Evolutionary conservation across 2,888 invertebrate genomes (phyloP), one percentile per base, ranked within the genome.

Genomic region (Ischnus inquisitorius): DNA sequence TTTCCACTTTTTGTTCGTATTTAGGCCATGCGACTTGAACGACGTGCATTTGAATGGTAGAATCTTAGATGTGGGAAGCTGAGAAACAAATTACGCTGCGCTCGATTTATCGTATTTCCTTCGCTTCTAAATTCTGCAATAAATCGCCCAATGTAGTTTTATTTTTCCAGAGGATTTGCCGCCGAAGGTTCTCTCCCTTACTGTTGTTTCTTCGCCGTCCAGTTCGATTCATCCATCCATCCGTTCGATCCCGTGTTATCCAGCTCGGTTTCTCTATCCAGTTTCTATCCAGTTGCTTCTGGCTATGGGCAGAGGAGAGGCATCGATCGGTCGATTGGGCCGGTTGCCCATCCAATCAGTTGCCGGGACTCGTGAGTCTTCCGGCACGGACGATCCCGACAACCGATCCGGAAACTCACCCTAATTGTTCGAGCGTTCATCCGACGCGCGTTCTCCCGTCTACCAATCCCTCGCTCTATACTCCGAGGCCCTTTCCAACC

Each of bases 321-420:
- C 78, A 87, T 86, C 86, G 84, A 87, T 87, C 84, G 85, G 79
- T 76, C 85, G 77, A 87, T 87, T 86, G 86, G 85, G 85, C 85
- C 85, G 82, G 83, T 81, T 84, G 87, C 85, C 87, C 86, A 86
- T 86, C 85, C 86, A 87, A 87, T 87, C 86, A 86, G 83, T 85
- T 83, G 79, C 79, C 72, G 60, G 76, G 86, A 86, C 83, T 84
- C 67, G 74, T 25, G 68, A 83, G 80, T 79, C 84, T 86, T 86
- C 86, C 84, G 82, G 86, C 78, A 83, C 83, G 78, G 74, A 78
- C 81, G 76, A 82, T 79, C 79, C 34, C 75, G 79, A 85, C 82
- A 86, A 86, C 85, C 83, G 84, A 87, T 85, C 82, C 82, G 86
- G 86, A 85, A 85, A 85, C 78, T 85, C 79, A 82, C 77, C 83